Percentiles rank a stretch among this genome's conserved stretches.
Evolutionary conservation across 2,113 vertebrate genomes (phyloP).

Genomic region (Platanista minor): DNA sequence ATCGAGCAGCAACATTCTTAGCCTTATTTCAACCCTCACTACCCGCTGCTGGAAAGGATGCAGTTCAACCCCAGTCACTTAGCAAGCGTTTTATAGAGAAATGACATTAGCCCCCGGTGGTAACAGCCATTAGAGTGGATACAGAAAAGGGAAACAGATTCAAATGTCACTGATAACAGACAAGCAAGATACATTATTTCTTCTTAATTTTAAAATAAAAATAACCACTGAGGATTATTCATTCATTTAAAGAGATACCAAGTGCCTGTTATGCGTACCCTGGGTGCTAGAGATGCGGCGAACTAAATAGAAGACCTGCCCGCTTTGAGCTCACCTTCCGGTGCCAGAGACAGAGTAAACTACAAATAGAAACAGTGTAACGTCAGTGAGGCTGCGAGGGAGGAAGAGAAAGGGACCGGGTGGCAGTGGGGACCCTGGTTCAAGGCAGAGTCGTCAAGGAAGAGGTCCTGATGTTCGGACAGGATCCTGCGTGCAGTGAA

Average conservation of each 20-base stretch:
- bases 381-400: background rate
- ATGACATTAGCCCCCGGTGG: background rate
- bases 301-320: background rate
- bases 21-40: background rate
- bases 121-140: background rate
- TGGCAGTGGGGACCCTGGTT: no score
- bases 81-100: background rate
- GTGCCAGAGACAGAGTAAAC: background rate
- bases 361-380: background rate
- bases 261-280: background rate
- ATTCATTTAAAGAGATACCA: background rate
- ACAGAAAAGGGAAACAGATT: background rate
- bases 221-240: background rate
- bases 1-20: background rate
- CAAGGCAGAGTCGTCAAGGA: background rate
- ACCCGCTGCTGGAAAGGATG: background rate
- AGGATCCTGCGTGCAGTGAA: background rate
- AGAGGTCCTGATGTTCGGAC: background rate
- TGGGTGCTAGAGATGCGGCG: no score
- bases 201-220: constrained; percentile 14
- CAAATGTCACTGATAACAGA: background rate
- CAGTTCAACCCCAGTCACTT: background rate
- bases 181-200: background rate
- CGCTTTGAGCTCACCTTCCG: background rate
- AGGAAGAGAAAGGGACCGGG: background rate